These are phyloP conservation scores for Cylloceria caligata DNA, from an alignment of 2,888 invertebrate species.

Conservation along the genomic window DNA sequence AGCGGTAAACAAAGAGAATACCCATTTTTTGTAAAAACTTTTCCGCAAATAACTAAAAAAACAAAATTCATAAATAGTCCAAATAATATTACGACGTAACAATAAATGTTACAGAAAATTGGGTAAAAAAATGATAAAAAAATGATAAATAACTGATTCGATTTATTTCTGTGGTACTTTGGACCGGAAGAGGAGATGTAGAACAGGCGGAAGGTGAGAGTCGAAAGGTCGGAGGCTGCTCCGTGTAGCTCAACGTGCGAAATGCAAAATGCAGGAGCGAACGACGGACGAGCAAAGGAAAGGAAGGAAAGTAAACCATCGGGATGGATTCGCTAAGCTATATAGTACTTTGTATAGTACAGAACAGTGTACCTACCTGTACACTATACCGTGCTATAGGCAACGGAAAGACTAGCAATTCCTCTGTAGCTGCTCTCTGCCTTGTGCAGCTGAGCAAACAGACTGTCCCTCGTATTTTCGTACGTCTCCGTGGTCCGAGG, in stretches of 20 bases:
- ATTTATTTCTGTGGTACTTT: neutral
- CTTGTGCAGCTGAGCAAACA: conserved; percentile 72
- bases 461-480: conserved; percentile 71
- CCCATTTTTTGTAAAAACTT: too few relatives aligned
- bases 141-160: neutral
- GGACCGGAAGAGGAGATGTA: conserved; percentile 28
- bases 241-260: conserved; percentile 51
- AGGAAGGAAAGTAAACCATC: conserved; percentile 48
- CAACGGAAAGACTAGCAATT: conserved; percentile 62
- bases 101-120: neutral
- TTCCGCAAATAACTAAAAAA: too few relatives aligned
- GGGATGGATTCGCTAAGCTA: conserved; percentile 46
- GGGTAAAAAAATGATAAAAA: too few relatives aligned
- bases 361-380: conserved; percentile 25
- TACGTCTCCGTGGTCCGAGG: conserved; percentile 63
- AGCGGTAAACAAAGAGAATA: neutral
- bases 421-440: conserved; percentile 58
- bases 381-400: conserved; percentile 40
- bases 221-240: conserved; percentile 55
- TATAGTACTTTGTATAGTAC: conserved; percentile 2
- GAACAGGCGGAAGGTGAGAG: conserved; percentile 50
- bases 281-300: conserved; percentile 20
- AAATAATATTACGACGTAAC: neutral
- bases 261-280: conserved; percentile 60
- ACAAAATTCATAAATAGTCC: neutral